A percentile compares a stretch with the other conserved stretches of the same genome.
Conservation (phyloP, 2,797 vertebrate species). For the Helarctos malayanus region DNA sequence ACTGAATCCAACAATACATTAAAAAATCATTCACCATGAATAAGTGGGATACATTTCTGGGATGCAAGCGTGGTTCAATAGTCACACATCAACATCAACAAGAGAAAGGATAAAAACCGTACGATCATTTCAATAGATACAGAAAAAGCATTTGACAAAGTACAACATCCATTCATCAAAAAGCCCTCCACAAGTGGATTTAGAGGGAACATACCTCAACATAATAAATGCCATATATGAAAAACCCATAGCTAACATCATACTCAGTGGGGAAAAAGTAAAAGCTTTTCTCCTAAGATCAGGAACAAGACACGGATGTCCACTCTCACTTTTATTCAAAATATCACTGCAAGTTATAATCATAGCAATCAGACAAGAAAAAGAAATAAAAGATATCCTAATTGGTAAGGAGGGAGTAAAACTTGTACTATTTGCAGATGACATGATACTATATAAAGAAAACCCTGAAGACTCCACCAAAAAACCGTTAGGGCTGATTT, state of each 20-base stretch:
- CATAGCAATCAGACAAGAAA: not conserved
- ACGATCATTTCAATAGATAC: not conserved
- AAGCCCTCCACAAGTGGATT: not conserved
- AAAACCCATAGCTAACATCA: not conserved
- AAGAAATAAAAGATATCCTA: not conserved
- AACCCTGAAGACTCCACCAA: not conserved
- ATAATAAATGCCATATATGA: not conserved
- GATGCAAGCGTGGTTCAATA: not conserved
- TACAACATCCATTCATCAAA: not conserved
- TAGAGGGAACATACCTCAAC: not conserved
- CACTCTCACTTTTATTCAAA: not conserved
- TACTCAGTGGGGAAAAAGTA: not conserved
- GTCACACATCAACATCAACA: not conserved
- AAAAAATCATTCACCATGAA: not conserved
- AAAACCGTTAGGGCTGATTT: not conserved
- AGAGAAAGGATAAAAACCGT: not conserved
- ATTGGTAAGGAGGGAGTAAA: not conserved
- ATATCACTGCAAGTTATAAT: not conserved
- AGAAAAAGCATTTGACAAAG: not conserved
- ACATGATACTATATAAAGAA: not conserved
- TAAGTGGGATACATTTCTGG: not conserved
- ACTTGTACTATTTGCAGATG: not conserved
- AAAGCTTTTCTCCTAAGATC: not conserved
- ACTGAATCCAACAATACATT: not conserved
- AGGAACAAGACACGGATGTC: not conserved